phyloP scores from a whole-genome alignment of 1,140 invertebrate species.

The Magallana gigas region DNA sequence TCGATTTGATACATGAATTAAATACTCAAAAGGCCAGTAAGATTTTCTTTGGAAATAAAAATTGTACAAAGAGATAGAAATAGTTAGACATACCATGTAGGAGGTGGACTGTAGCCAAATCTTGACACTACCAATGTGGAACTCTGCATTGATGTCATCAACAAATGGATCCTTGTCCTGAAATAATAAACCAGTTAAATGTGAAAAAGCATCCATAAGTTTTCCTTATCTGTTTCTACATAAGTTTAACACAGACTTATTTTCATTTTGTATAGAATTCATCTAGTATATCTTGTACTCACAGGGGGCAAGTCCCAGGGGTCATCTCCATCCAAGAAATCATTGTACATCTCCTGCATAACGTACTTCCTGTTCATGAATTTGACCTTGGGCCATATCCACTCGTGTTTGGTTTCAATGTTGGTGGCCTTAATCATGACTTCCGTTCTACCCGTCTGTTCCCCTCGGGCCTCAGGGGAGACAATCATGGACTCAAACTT shows the following conservation, averaged over 20 bases:
- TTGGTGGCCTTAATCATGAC: conserved; percentile 83
- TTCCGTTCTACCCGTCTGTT: conserved; percentile 79
- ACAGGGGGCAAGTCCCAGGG: conserved; percentile 80
- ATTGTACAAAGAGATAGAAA: background rate
- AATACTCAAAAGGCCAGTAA: too few relatives aligned
- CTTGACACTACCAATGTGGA: conserved; percentile 83
- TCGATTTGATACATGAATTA: too few relatives aligned
- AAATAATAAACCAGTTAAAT: conserved; percentile 19
- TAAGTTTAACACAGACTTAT: background rate
- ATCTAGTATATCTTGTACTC: conserved; percentile 53
- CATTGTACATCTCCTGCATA: conserved; percentile 85
- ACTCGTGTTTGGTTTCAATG: conserved; percentile 82
- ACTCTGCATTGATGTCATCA: conserved; percentile 82
- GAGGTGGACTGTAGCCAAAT: conserved; percentile 82
- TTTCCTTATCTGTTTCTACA: too few relatives aligned
- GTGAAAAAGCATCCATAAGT: too few relatives aligned
- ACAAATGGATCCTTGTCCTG: conserved; percentile 84
- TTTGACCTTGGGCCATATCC: conserved; percentile 82
- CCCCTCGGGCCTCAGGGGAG: conserved; percentile 82
- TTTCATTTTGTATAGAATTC: background rate
- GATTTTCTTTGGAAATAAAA: too few relatives aligned
- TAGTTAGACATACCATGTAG: conserved; percentile 78
- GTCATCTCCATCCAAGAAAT: conserved; percentile 82
- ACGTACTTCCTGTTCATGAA: conserved; percentile 83
- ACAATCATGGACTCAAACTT: conserved; percentile 84